Evolutionary conservation across 2,797 vertebrate species (phyloP).

Genomic region (Bradypodion ventrale): DNA sequence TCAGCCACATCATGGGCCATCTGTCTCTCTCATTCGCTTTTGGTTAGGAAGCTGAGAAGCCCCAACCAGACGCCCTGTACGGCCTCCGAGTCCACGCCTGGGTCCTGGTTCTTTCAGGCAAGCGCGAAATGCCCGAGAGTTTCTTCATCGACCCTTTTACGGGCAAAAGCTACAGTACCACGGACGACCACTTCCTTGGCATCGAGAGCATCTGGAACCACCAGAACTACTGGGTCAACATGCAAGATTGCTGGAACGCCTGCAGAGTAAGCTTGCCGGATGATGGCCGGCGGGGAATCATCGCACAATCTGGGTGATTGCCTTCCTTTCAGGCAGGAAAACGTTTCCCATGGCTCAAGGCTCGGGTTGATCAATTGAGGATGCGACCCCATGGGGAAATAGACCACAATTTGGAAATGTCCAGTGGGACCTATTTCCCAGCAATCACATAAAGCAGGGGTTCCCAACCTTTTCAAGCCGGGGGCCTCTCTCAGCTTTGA

Average conservation of each 20-base stretch:
- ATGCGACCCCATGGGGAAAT: no score
- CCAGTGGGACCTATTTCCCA: no score
- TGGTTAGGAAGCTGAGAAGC: slow-evolving; percentile 69
- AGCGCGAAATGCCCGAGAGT: slow-evolving; percentile 80
- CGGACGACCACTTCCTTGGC: slow-evolving; percentile 82
- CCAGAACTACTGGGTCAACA: slow-evolving; percentile 91
- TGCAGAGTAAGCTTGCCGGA: slow-evolving; percentile 64
- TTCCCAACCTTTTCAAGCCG: no score
- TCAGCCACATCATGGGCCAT: not conserved
- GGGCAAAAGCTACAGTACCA: slow-evolving; percentile 75
- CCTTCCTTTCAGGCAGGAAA: not conserved
- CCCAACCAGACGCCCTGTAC: slow-evolving; percentile 71
- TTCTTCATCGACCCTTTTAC: slow-evolving; percentile 92
- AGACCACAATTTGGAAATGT: no score
- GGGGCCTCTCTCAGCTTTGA: no score
- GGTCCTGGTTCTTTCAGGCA: slow-evolving; percentile 88
- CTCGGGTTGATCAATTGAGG: no score
- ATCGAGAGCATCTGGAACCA: slow-evolving; percentile 94
- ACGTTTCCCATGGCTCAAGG: no score
- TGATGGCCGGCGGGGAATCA: not conserved
- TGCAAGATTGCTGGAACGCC: slow-evolving; percentile 86
- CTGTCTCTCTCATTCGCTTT: not conserved
- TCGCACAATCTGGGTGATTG: not conserved
- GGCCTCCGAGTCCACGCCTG: slow-evolving; percentile 88
- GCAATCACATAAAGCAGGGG: no score